Evolutionary conservation across 2,888 invertebrate species (phyloP), one percentile per base, ranked within the genome.

Genomic region (Drosophila flavopinicola): DNA sequence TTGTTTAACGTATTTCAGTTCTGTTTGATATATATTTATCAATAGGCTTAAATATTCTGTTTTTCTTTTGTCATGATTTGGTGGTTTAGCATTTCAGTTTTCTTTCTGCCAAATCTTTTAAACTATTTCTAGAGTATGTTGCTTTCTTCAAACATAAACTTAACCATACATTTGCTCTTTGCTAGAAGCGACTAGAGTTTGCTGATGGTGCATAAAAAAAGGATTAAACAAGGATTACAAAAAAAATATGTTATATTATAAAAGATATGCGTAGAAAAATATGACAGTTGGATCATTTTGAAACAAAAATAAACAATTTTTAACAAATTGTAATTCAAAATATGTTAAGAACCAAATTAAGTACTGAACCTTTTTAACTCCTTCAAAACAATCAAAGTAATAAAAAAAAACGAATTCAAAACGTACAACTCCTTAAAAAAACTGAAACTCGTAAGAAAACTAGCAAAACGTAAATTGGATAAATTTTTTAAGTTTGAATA

Each of bases 1-100:
- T 64, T 60, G 11, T 52, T 66, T 68, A 37, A 60, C 42, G 45
- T 65, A 59, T 70, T 61, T 82, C 70, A 78, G 76, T 78, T 82
- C 83, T 69, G 68, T 78, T 63, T 35, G 10, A 2, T 41, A 54
- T 53, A 27, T 27, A n/a, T 56, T 39, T 60, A 60, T 67, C 48
- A 61, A 65, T 73, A 74, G 42, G 49, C 74, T 76, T 79, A 76
- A 57, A 53, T 73, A 78, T 58, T 69, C 60, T 29, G 41, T 63
- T 51, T 65, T 17, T 6, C 7, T 41, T 58, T 58, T 27, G 35
- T 48, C 29, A 37, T 47, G 6, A 56, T 52, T 33, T 59, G 64
- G 67, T 76, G 59, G 71, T 54, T 70, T 66, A 51, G 41, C 48
- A 38, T 51, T 59, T 54, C 24, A 51, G 15, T 41, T 66, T 54